Conservation (phyloP, 2,113 vertebrate genomes). For the Nettapus auritus region DNA sequence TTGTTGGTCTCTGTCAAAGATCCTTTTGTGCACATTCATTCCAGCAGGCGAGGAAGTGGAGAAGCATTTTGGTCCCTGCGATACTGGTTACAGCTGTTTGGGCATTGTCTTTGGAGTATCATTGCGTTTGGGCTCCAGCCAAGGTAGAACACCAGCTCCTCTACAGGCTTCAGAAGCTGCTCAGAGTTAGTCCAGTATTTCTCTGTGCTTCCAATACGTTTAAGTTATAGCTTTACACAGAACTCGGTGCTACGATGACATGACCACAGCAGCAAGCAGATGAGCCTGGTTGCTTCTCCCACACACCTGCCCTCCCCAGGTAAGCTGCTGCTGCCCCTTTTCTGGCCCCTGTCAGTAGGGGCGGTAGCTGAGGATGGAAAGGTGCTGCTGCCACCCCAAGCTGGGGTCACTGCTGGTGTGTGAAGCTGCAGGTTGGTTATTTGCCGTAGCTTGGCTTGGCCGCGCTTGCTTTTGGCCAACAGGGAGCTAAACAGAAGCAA, state of each 20-base stretch:
- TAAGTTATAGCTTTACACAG: too few relatives aligned
- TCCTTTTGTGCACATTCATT: background rate
- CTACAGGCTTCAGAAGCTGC: background rate
- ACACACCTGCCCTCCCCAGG: background rate
- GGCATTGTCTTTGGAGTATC: background rate
- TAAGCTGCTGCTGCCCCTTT: background rate
- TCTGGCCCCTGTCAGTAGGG: background rate
- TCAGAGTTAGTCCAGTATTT: background rate
- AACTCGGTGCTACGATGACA: background rate
- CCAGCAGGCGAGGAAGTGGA: background rate
- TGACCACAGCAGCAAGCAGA: fast-evolving
- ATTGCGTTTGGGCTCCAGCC: background rate
- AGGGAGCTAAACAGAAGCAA: background rate
- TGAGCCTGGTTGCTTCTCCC: background rate
- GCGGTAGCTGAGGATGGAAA: background rate
- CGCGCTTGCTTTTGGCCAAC: background rate
- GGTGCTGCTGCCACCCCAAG: background rate
- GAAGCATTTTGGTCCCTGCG: background rate
- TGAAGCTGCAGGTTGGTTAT: background rate
- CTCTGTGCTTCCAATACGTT: background rate
- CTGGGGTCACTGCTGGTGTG: background rate
- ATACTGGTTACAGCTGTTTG: background rate
- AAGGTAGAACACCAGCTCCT: background rate
- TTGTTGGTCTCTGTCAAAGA: background rate
- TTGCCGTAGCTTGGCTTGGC: background rate